Evolutionary conservation across 2,113 vertebrate genomes (phyloP).

Genomic region (Cynopterus brachyotis): DNA sequence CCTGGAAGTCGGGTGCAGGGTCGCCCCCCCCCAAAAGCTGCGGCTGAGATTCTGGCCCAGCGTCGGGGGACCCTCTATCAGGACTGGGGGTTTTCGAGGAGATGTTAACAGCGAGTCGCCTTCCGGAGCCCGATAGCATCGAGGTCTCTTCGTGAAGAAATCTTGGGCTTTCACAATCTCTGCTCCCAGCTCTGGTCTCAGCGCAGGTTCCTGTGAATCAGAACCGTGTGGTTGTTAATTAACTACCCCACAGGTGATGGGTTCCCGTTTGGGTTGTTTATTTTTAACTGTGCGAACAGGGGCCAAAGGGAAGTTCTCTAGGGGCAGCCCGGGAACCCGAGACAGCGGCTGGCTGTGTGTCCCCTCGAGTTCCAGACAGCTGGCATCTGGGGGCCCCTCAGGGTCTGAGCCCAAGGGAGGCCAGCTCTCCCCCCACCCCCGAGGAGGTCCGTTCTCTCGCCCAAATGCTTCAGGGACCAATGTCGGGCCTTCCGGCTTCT

Average conservation of each 20-base stretch:
- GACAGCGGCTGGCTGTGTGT: fast-evolving
- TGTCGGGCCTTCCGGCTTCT: background rate
- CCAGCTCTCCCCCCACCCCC: background rate
- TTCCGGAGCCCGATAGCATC: constrained; percentile 70
- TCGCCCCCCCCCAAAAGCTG: fast-evolving
- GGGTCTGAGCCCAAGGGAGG: background rate
- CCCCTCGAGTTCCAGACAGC: fast-evolving
- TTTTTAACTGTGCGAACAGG: constrained; percentile 2
- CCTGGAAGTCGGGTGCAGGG: background rate
- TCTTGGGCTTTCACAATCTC: constrained; percentile 79
- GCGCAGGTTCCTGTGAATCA: constrained; percentile 76
- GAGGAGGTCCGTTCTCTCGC: background rate
- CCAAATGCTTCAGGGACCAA: background rate
- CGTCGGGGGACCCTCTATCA: fast-evolving
- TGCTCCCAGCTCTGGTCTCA: constrained; percentile 76
- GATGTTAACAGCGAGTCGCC: constrained; percentile 57
- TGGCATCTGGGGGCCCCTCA: background rate
- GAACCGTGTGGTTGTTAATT: constrained; percentile 83
- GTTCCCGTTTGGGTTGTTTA: constrained; percentile 78
- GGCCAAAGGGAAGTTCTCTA: constrained; percentile 55
- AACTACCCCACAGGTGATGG: constrained; percentile 77
- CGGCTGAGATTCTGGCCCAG: background rate
- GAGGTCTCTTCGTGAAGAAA: constrained; percentile 56
- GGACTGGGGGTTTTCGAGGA: background rate
- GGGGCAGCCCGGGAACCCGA: background rate